Conservation (phyloP, 2,797 vertebrate genomes). For the Phrynocephalus guinanensis region DNA sequence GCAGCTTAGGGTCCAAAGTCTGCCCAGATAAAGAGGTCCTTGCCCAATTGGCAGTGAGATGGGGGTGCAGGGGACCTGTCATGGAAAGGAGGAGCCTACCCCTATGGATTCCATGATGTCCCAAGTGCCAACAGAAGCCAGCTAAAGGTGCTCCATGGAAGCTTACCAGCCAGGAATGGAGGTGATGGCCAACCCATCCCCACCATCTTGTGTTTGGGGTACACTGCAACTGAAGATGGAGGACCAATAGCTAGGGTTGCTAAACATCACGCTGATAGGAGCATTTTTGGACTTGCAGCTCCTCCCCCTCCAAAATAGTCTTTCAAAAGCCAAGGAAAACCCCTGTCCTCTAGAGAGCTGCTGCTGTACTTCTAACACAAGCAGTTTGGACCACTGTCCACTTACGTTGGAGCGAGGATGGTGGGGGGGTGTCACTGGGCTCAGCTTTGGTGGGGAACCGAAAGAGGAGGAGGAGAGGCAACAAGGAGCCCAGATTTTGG, state of each 20-base stretch:
- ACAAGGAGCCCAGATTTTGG: fast-evolving
- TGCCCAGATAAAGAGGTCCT: no score
- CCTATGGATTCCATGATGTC: not conserved
- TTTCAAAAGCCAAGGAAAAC: not conserved
- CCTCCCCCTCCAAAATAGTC: no score
- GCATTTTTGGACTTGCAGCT: no score
- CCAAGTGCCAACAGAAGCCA: not conserved
- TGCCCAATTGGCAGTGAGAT: no score
- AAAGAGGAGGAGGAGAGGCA: constrained; percentile 36
- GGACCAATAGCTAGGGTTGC: no score
- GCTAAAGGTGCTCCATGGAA: not conserved
- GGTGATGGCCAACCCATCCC: not conserved
- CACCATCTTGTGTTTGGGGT: no score
- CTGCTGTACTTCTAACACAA: constrained; percentile 8
- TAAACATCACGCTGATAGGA: no score
- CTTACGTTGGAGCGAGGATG: constrained; percentile 11
- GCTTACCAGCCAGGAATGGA: not conserved
- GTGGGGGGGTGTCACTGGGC: constrained; percentile 43
- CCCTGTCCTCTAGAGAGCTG: constrained; percentile 49
- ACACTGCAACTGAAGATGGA: no score
- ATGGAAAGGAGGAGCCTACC: no score
- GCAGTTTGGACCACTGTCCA: constrained; percentile 41
- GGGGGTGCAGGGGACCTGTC: no score
- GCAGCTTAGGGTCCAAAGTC: no score
- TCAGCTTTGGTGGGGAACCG: constrained; percentile 52